Evolutionary conservation across 1,140 invertebrate genomes (phyloP), one percentile per base, ranked within the genome.

Genomic region (Physella acuta): DNA sequence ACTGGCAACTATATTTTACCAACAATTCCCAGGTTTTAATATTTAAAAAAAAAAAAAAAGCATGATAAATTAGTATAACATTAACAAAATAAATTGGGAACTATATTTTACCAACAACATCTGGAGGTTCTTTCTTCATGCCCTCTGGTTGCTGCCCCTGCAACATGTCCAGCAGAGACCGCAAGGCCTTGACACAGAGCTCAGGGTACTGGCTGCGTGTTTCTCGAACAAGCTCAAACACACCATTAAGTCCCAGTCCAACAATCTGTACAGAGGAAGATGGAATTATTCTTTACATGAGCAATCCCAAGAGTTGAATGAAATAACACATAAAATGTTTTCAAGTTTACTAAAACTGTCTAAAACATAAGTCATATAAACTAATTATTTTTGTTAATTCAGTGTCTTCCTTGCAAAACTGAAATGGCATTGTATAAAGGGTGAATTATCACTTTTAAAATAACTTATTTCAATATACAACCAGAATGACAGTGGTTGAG

Each of bases 211-310:
- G 88, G 65, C 88, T 87, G 65, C 92, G 87, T 70, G 94, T 94
- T 81, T 96, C 94, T 77, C 91, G 89, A 71, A 98, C 93, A 28
- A 98, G 86, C 76, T 95, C 92, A 87, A 97, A 97, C 5, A 97
- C 92, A 70, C 93, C 93, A 79, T 91, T 89, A 69, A 98, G 85
- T 2, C 95, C 95, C 73, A 97, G 90, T 61, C 93, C 92, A 77
- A 97, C 94, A 82, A 97, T 92, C 89, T 95, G 55, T 20, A 64
- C 8, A 70, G 28, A 24, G 44, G 31, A 30, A 63, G 53, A 69
- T 14, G 28, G 26, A 52, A 61, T 30, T 8, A 52, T n/a, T 0
- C 30, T 26, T n/a, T 1, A 52, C 1, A 44, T 16, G 14, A 69
- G 17, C 33, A 33, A 60, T 28, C 58, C 28, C 4, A 16, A 26